These are phyloP conservation scores for Dromococcyx pavoninus DNA, from an alignment of 2,797 vertebrate genomes.

Conservation along the genomic window DNA sequence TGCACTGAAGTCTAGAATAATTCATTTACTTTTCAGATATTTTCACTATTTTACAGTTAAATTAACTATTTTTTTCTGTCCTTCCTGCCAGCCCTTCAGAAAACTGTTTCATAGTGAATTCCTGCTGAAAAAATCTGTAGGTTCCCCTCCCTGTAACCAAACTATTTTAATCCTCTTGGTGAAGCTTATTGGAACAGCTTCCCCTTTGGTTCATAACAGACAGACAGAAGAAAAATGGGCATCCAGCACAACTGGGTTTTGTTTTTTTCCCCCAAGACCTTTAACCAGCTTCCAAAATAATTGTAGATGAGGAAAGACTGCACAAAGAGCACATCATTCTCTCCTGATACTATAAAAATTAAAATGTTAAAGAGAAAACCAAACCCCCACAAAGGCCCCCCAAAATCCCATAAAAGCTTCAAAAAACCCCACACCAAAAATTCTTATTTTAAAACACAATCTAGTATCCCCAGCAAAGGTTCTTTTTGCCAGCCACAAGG, in stretches of 20 bases:
- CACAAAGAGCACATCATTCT: too few relatives aligned
- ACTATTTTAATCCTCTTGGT: not conserved
- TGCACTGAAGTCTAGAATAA: not conserved
- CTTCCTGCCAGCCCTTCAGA: not conserved
- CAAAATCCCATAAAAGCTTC: too few relatives aligned
- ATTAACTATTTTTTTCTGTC: not conserved
- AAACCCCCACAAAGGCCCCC: too few relatives aligned
- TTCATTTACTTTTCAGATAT: not conserved
- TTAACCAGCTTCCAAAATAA: not conserved
- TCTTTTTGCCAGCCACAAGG: not conserved
- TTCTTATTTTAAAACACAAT: not conserved
- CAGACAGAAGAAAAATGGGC: not conserved
- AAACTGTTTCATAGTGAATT: not conserved
- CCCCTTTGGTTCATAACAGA: not conserved
- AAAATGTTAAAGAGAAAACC: not conserved
- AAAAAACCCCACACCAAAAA: too few relatives aligned
- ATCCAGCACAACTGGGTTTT: not conserved
- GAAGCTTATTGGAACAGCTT: not conserved
- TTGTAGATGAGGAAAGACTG: not conserved
- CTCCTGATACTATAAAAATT: not conserved
- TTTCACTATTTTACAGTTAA: not conserved
- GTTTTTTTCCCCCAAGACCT: not conserved
- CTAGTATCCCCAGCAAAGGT: not conserved
- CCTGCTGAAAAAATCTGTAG: not conserved
- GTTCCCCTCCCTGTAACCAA: not conserved